Evolutionary conservation across 2,888 invertebrate genomes (phyloP), one percentile per base, ranked within the genome.

Genomic region (Scaptomyza parva): DNA sequence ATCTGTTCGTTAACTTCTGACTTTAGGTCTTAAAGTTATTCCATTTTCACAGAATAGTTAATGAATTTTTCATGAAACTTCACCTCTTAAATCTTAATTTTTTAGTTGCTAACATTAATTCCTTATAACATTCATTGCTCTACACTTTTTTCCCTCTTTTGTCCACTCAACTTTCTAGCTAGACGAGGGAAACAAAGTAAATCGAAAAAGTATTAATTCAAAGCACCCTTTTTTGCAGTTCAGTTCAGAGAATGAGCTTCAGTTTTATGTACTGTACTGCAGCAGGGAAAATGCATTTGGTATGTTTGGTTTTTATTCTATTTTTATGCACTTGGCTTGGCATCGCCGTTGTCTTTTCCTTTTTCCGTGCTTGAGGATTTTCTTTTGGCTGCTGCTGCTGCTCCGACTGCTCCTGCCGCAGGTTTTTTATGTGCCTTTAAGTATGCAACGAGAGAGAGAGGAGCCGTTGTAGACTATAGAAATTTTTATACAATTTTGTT

Each of bases 401-500:
- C n/a, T n/a, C n/a, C n/a, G n/a, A n/a, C n/a, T n/a, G n/a, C n/a
- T n/a, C n/a, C n/a, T n/a, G n/a, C n/a, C n/a, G n/a, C n/a, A 47
- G 2, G 0, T 44, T 18, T 59, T 59, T 68, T 62, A 47, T 60
- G 47, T 71, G 62, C 68, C 71, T 78, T 67, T 73, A 80, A 81
- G 81, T 81, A 81, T 78, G 72, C 81, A 58, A 69, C 66, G 71
- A 70, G 45, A 57, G 59, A 70, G 70, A n/a, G n/a, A n/a, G n/a
- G n/a, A n/a, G n/a, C n/a, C n/a, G n/a, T n/a, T n/a, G n/a, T 70
- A 54, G 59, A 70, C 78, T 75, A 70, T 70, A 80, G 64, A 79
- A 72, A 80, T 78, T 86, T 88, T 84, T 84, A 87, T 86, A 87
- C 82, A 87, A 87, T 87, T 87, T 87, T 77, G 88, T 88, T 88